Evolutionary conservation across 2,113 vertebrate genomes (phyloP).

Genomic region (Caranx melampygus): DNA sequence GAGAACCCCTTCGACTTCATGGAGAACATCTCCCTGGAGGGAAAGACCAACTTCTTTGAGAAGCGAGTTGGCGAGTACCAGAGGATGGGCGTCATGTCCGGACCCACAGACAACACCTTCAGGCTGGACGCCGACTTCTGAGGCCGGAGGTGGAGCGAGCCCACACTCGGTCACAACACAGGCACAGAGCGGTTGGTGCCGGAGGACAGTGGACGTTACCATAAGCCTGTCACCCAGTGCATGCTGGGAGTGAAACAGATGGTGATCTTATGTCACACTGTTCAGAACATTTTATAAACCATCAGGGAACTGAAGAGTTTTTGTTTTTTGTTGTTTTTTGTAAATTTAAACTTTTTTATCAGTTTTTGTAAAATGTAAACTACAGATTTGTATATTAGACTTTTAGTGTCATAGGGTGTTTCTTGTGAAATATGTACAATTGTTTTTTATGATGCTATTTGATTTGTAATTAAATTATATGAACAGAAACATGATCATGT

Average conservation of each 20-base stretch:
- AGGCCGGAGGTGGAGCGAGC: not conserved
- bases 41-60: constrained; percentile 99
- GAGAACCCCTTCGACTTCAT: constrained; percentile 99
- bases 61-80: constrained; percentile 98
- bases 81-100: constrained; percentile 97
- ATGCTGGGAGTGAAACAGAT: constrained; percentile 2
- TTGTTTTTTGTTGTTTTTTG: not conserved
- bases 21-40: constrained; percentile 99
- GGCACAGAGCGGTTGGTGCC: too few relatives aligned
- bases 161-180: not conserved
- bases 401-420: not conserved
- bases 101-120: constrained; percentile 90
- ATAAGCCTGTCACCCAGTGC: not conserved
- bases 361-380: not conserved
- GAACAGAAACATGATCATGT: too few relatives aligned
- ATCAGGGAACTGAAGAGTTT: not conserved
- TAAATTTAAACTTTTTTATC: not conserved
- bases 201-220: too few relatives aligned
- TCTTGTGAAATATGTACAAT: constrained; percentile 7
- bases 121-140: constrained; percentile 96
- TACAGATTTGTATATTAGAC: not conserved
- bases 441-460: not conserved
- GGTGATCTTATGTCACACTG: not conserved
- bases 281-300: not conserved
- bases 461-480: not conserved